Evolutionary conservation across 2,113 vertebrate species (phyloP).

Genomic region (Xenopus borealis): DNA sequence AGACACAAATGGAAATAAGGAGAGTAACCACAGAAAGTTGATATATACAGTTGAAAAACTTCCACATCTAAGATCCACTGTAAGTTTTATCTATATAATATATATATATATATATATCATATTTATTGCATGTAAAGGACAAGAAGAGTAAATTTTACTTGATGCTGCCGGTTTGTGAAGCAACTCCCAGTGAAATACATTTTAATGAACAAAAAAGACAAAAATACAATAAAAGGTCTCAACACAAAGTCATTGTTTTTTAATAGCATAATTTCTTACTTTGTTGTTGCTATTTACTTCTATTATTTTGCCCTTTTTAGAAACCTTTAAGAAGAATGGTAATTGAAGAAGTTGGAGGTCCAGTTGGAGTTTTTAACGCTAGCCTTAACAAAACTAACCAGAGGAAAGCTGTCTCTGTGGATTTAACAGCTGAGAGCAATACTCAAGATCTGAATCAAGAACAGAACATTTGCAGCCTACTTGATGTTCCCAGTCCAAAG

Average conservation of each 20-base stretch:
- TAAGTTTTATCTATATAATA: conserved; percentile 66
- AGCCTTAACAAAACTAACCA: neutral
- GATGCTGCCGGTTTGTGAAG: too few species aligned
- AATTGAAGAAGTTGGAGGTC: conserved; percentile 82
- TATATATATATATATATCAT: too few species aligned
- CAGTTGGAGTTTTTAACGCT: conserved; percentile 37
- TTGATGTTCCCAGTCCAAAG: conserved; percentile 75
- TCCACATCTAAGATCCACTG: conserved; percentile 68
- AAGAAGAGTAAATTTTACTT: too few species aligned
- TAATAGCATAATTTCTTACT: too few species aligned
- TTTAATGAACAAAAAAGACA: too few species aligned
- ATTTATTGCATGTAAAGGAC: too few species aligned
- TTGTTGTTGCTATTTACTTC: too few species aligned
- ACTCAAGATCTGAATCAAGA: conserved; percentile 51
- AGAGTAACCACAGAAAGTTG: conserved; percentile 54
- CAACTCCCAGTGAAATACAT: too few species aligned
- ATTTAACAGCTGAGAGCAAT: neutral
- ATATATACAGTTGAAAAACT: conserved; percentile 75
- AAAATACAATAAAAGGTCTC: too few species aligned
- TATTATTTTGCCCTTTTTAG: conserved; percentile 59
- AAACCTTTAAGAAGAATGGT: conserved; percentile 79
- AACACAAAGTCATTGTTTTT: too few species aligned
- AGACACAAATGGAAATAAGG: conserved; percentile 57
- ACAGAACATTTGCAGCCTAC: conserved; percentile 43
- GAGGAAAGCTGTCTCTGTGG: neutral